Base-by-base conservation (phyloP, 2,888 invertebrate species). In the Tachina lurida region DNA sequence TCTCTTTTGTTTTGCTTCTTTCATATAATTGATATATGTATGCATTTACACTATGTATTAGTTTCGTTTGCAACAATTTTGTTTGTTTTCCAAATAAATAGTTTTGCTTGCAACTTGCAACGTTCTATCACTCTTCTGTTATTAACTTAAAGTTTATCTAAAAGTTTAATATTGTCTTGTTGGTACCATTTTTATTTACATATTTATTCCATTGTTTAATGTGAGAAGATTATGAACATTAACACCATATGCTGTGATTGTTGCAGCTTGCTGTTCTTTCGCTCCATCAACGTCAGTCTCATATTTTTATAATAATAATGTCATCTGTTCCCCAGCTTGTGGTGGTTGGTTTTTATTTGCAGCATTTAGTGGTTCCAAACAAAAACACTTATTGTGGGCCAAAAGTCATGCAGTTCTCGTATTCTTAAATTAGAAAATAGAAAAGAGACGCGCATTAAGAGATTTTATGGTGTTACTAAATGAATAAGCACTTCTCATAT, bases 241-340 rank as follows among this genome's bases (percentile, higher is more conserved):
- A 82, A 82, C 74, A 71, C 85, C 85, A 85, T 85, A 85, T 85
- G 82, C 58, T 78, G 7, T 22, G 5, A 15, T 15, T 65, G 39
- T 17, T 47, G 22, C 45, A 58, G 45, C 22, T 49, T 63, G 22
- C 63, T 39, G 52, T 19, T n/a, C n/a, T n/a, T n/a, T 52, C 9
- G 31, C 12, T 54, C 39, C 58, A 7, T 63, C 63, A 56, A 47
- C 47, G 49, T n/a, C 52, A 49, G 9, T 31, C 31, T 31, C 7
- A 7, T 31, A 31, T 31, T 31, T 31, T 31, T 31, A 31, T 31
- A 31, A 31, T 31, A 31, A 31, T 31, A 31, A 31, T 31, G 31
- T 31, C 31, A 31, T 31, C 7, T 5, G 31, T 31, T 31, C 7
- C 31, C 31, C 31, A 31, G 31, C 31, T 31, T 31, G 31, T 7